Evolutionary conservation across 2,113 vertebrate genomes (phyloP).

Genomic region (Micromys minutus): DNA sequence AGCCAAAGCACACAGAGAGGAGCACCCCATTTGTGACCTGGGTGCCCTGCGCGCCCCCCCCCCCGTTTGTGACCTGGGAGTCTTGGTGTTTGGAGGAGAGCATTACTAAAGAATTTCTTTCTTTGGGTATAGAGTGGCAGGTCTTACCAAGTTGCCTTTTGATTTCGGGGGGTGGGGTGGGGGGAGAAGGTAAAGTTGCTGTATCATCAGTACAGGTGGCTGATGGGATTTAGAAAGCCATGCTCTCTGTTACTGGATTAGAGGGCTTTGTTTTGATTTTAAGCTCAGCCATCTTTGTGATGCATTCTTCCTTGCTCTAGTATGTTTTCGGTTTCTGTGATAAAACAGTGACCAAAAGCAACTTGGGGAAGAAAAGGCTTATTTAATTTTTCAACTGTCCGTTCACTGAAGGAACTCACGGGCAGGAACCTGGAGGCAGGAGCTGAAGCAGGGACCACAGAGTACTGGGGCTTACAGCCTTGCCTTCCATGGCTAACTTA

Average conservation of each 20-base stretch:
- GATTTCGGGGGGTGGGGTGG: not conserved
- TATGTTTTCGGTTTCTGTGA: not conserved
- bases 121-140: not conserved
- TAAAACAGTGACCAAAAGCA: not conserved
- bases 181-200: no score
- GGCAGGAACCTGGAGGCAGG: not conserved
- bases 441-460: not conserved
- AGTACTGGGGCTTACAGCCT: not conserved
- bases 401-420: not conserved
- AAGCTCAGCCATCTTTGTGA: not conserved
- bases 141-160: not conserved
- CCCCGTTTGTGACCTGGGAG: not conserved
- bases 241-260: not conserved
- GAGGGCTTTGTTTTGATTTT: not conserved
- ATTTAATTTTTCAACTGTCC: not conserved
- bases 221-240: not conserved
- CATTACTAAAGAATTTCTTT: not conserved
- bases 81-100: rapidly evolving
- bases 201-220: not conserved
- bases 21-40: not conserved
- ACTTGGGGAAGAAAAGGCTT: not conserved
- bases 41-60: not conserved
- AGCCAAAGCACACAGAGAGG: not conserved
- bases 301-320: not conserved
- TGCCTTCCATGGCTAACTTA: not conserved